Conservation (phyloP, 2,888 invertebrate species). For the Odontothrips loti region DNA sequence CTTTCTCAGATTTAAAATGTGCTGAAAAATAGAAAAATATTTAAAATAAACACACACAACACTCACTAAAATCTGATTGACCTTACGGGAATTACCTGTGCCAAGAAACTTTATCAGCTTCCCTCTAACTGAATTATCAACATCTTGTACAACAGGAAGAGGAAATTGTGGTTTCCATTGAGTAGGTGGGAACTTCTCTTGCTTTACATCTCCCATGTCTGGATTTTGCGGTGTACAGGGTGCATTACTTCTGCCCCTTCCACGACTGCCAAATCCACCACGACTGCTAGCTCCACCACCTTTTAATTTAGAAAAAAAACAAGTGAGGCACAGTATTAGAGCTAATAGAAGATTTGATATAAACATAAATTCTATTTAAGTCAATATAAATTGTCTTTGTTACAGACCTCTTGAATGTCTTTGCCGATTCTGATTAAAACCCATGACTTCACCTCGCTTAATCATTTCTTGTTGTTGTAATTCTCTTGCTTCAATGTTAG, state of each 20-base stretch:
- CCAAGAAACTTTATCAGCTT: slow-evolving; percentile 36
- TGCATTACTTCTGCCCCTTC: not conserved
- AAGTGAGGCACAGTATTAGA: too few relatives aligned
- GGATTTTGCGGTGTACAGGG: not conserved
- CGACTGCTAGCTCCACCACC: not conserved
- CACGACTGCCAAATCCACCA: not conserved
- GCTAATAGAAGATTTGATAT: too few relatives aligned
- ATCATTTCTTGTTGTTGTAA: slow-evolving; percentile 44
- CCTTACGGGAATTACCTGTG: slow-evolving; percentile 34
- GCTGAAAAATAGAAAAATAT: not conserved
- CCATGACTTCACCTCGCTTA: slow-evolving; percentile 51
- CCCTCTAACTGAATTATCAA: not conserved
- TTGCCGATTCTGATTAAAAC: slow-evolving; percentile 43
- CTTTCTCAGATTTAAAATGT: not conserved
- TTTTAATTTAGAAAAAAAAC: not conserved
- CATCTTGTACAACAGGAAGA: slow-evolving; percentile 30
- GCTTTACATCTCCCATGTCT: not conserved
- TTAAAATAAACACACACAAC: not conserved
- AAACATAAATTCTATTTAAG: too few relatives aligned
- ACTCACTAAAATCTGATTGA: not conserved
- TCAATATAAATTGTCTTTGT: not conserved
- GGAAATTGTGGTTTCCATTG: not conserved
- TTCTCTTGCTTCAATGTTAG: slow-evolving; percentile 45
- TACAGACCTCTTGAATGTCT: not conserved
- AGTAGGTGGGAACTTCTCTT: not conserved